Conservation (phyloP, 2,797 vertebrate genomes). For the Falco berigora region DNA sequence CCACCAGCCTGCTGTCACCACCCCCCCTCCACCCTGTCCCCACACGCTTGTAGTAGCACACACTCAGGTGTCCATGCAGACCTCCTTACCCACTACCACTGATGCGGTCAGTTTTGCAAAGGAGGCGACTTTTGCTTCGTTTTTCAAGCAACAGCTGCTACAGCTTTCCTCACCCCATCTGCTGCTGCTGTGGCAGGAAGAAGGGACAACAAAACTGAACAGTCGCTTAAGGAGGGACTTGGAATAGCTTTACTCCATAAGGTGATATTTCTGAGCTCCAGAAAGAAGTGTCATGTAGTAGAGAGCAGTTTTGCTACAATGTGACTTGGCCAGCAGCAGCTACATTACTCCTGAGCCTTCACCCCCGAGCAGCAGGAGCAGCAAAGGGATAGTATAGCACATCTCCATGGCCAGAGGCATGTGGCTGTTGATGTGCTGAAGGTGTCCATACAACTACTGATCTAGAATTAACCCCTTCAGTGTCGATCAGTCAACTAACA, state of each 20-base stretch:
- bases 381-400: not conserved
- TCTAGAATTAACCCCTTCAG: not conserved
- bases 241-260: not conserved
- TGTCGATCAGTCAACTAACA: not conserved
- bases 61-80: not conserved
- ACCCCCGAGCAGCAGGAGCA: not conserved
- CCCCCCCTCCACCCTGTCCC: not conserved
- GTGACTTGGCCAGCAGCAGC: not conserved
- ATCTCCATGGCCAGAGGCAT: not conserved
- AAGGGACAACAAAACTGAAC: not conserved
- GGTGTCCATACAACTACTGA: not conserved
- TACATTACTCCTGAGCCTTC: not conserved
- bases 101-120: not conserved
- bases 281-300: not conserved
- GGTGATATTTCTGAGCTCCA: not conserved
- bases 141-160: not conserved
- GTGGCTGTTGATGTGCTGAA: not conserved
- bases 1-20: not conserved
- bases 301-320: not conserved
- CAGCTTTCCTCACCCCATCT: not conserved
- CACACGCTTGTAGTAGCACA: rapidly evolving
- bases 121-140: not conserved
- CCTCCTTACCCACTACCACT: not conserved
- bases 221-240: not conserved
- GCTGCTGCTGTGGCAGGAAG: not conserved